A percentile compares a stretch with the other conserved stretches of the same genome.
These are phyloP conservation scores for Rhabdophis nuchalis DNA, from an alignment of 2,797 vertebrate species.

Conservation along the genomic window DNA sequence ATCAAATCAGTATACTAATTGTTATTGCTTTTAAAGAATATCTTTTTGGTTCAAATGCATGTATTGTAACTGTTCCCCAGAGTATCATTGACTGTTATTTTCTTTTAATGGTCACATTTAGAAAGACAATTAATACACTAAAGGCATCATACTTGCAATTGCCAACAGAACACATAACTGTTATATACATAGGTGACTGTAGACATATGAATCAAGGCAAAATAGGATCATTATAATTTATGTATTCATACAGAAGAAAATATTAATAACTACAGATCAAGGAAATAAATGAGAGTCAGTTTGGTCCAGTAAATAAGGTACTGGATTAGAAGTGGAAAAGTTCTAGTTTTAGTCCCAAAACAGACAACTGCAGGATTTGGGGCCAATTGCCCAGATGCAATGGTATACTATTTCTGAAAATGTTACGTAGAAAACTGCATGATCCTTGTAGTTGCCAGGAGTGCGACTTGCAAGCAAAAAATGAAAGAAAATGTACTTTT, in stretches of 20 bases:
- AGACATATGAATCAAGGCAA: not conserved
- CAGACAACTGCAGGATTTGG: not conserved
- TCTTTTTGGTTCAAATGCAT: not conserved
- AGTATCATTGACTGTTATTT: not conserved
- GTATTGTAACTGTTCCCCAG: not conserved
- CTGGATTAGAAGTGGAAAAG: not conserved
- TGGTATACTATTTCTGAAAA: not conserved
- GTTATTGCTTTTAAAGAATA: not conserved
- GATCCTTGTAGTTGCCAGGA: not conserved
- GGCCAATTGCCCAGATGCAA: not conserved
- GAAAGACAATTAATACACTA: not conserved
- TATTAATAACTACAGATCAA: not conserved
- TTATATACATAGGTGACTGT: not conserved
- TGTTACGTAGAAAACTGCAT: not conserved
- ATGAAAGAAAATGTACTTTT: not conserved
- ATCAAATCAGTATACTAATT: not conserved
- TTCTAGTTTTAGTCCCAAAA: not conserved
- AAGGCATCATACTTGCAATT: not conserved
- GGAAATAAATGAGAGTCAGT: not conserved
- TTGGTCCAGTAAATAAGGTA: not conserved
- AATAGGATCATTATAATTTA: not conserved
- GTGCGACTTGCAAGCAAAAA: not conserved
- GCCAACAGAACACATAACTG: not conserved
- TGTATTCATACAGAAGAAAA: not conserved
- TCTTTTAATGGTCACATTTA: not conserved